Conservation (phyloP, 2,113 vertebrate species). For the Triplophysa siluroides region DNA sequence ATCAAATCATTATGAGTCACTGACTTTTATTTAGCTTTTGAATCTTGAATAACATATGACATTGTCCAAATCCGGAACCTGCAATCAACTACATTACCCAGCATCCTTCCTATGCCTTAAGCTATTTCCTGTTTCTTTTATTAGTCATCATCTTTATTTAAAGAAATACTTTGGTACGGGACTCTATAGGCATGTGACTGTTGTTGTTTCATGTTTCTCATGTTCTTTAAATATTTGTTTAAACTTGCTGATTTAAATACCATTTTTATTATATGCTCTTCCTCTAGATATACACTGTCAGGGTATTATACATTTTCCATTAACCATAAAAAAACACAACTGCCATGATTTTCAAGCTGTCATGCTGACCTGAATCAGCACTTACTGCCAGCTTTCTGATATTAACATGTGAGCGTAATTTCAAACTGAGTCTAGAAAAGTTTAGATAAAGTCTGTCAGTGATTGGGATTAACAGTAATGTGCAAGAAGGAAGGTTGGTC, state of each 20-base stretch:
- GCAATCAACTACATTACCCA: slow-evolving; percentile 49
- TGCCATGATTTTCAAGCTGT: not conserved
- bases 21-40: slow-evolving; percentile 5
- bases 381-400: not conserved
- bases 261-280: no score
- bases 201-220: no score
- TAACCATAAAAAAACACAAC: not conserved
- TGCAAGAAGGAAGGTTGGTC: slow-evolving; percentile 1
- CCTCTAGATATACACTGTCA: no score
- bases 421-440: not conserved
- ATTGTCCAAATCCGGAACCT: slow-evolving; percentile 51
- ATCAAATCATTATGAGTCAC: slow-evolving; percentile 50
- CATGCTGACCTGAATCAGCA: not conserved
- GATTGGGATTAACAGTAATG: not conserved
- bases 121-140: slow-evolving; percentile 40
- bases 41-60: slow-evolving; percentile 18
- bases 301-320: not conserved
- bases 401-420: not conserved
- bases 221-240: no score
- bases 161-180: not conserved
- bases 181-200: not conserved
- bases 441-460: not conserved
- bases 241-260: no score
- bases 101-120: slow-evolving; percentile 49
- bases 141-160: slow-evolving; percentile 21